A percentile compares a stretch with the other conserved stretches of the same genome.
phyloP scores from a whole-genome alignment of 2,888 invertebrate species.

The Notodonta ziczac region DNA sequence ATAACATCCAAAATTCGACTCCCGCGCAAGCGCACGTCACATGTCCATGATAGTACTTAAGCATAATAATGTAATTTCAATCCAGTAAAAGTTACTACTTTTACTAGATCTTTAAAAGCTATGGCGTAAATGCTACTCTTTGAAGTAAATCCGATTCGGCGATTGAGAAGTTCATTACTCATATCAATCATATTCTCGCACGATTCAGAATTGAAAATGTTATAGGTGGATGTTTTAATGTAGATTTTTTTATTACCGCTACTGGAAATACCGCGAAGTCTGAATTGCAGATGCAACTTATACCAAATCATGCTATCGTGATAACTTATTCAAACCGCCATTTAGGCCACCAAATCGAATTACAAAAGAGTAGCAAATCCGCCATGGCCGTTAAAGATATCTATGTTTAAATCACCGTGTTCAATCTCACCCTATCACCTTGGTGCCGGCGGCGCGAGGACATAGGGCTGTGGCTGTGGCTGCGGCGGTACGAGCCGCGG shows the following conservation, averaged over 20 bases:
- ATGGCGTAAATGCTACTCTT: background rate
- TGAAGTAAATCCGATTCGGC: background rate
- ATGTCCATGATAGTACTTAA: too few relatives aligned
- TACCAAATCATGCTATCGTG: background rate
- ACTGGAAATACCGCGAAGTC: too few relatives aligned
- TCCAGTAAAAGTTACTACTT: constrained; percentile 2
- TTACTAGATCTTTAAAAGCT: constrained; percentile 2
- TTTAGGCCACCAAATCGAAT: background rate
- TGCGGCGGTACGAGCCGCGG: constrained; percentile 85
- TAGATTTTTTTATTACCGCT: too few relatives aligned
- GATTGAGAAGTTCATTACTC: background rate
- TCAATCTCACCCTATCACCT: constrained; percentile 87
- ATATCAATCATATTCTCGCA: constrained; percentile 2
- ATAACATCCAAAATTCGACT: too few relatives aligned
- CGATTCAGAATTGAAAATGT: background rate
- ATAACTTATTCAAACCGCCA: background rate
- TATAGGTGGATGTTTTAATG: constrained; percentile 13
- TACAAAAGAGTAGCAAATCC: background rate
- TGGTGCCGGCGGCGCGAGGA: constrained; percentile 91
- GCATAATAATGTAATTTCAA: background rate
- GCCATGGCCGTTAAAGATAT: background rate
- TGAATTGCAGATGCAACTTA: background rate
- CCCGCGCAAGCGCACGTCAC: too few relatives aligned
- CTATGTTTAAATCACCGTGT: constrained; percentile 10
- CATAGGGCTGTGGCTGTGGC: constrained; percentile 92